Evolutionary conservation across 2,113 vertebrate species (phyloP).

Genomic region (Tragelaphus imberbis): DNA sequence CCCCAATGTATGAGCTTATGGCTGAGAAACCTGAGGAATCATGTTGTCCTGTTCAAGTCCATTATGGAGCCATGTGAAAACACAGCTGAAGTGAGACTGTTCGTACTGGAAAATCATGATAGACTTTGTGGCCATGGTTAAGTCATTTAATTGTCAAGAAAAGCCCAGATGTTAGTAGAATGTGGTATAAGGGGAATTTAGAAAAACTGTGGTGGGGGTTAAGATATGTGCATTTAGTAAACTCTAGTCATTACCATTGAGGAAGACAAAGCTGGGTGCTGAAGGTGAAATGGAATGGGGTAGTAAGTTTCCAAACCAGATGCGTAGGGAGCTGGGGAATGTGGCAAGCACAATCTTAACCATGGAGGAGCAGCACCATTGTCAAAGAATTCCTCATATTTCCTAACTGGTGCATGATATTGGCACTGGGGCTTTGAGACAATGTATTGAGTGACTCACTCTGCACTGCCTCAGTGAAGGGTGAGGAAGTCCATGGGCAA

Average conservation of each 20-base stretch:
- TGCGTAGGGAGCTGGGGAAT: not conserved
- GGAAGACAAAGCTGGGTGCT: no score
- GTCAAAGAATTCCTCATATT: not conserved
- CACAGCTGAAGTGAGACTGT: not conserved
- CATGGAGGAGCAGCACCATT: not conserved
- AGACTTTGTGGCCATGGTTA: not conserved
- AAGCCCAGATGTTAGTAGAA: not conserved
- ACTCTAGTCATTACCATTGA: not conserved
- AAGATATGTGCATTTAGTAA: accelerated
- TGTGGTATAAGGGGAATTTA: not conserved
- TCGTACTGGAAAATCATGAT: not conserved
- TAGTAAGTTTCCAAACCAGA: not conserved
- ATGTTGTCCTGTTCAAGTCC: not conserved
- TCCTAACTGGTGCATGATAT: not conserved
- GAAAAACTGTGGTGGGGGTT: not conserved
- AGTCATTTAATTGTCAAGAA: not conserved
- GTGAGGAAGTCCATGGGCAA: not conserved
- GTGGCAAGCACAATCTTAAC: not conserved
- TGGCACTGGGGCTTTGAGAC: not conserved
- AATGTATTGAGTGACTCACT: not conserved
- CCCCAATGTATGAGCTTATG: not conserved
- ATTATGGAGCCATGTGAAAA: not conserved
- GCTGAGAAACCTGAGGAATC: not conserved
- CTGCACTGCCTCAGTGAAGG: not conserved
- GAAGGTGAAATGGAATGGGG: no score